These are phyloP conservation scores for Pseudochirops cupreus DNA, from an alignment of 2,797 vertebrate genomes.

Conservation along the genomic window DNA sequence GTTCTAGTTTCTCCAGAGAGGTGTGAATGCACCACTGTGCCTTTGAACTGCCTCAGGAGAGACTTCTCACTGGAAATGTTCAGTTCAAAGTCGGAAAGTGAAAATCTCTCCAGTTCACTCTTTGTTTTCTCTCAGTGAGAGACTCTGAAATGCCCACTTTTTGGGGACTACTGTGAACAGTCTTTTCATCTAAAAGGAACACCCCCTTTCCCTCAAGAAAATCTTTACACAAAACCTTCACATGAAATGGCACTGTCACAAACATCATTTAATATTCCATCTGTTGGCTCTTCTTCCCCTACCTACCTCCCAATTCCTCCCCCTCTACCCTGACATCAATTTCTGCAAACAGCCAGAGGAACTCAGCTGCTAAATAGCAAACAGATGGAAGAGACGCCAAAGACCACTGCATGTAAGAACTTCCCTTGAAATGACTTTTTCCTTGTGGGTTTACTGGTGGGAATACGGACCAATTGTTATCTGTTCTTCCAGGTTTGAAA, in stretches of 20 bases:
- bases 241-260: neutral
- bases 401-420: constrained; percentile 2
- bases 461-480: neutral
- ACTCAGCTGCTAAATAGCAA: constrained; percentile 46
- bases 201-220: neutral
- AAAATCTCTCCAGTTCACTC: neutral
- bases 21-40: neutral
- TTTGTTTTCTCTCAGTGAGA: neutral
- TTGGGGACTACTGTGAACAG: neutral
- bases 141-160: neutral
- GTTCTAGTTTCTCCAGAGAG: neutral
- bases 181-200: neutral
- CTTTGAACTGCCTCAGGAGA: constrained; percentile 14
- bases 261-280: neutral
- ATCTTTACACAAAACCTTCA: neutral
- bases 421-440: constrained; percentile 33
- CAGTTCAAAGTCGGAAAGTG: neutral
- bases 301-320: neutral
- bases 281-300: neutral
- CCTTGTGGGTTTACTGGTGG: constrained; percentile 2
- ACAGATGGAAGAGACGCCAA: constrained; percentile 49
- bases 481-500: neutral
- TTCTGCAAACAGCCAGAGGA: neutral
- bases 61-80: neutral
- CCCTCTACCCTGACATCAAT: neutral